Base-by-base conservation (phyloP, 2,797 vertebrate species). In the Falco columbarius region DNA sequence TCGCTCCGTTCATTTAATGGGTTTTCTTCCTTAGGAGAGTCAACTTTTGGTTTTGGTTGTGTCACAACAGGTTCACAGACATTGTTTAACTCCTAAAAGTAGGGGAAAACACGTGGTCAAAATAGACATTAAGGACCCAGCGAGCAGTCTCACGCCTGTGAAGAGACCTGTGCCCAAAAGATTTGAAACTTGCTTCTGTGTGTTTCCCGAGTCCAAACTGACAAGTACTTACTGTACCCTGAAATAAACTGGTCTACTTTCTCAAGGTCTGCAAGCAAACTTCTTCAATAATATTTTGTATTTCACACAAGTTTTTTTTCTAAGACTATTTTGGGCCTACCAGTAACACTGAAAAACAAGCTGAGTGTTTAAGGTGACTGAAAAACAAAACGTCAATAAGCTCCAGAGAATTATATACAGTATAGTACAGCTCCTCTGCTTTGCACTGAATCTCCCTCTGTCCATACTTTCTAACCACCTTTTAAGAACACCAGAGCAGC, bases 21-120 rank as follows among this genome's bases (percentile, higher is more conserved):
- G 90, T 97, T 98, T 93, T 98, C 98, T 73, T 98, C 97, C 88
- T 98, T 98, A 32, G 98, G 98, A 36, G 98, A 98, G 47, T 99
- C 98, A 19, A 98, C 97, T 96, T 98, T 98, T 54, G 98, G 98
- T 92, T 98, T 98, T 36, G 98, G 98, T 59, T 98, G 98, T 52
- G 97, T 98, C 58, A 99, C 98, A 40, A 98, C 88, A 6, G 98
- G 97, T 54, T 98, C 98, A 93, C 98, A 99, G 26, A 97, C 68
- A 58, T 94, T 97, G 73, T 97, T 97, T 83, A 99, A 87, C 46
- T 98, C 98, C 98, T 99, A 82, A 70, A 81, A 92, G 36, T 36
- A 36, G 9, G 9, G 11, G 11, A 65, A 70, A 72, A 93, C 4
- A 55, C 54, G 7, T 21, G 5, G 32, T 70, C 26, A 86, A 38